phyloP scores from a whole-genome alignment of 2,888 invertebrate species.

The Rhabditoides inermis region DNA sequence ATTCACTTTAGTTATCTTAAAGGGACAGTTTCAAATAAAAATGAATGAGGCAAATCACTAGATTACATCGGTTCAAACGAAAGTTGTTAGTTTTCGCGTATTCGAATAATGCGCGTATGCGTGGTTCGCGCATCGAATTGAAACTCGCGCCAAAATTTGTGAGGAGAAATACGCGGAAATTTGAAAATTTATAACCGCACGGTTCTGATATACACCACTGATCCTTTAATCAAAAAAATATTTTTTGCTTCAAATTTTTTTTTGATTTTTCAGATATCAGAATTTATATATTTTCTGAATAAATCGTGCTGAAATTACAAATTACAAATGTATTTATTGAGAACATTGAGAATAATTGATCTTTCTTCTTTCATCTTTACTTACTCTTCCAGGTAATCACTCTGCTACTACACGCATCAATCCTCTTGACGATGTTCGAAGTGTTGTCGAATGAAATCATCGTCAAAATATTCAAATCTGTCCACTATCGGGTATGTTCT shows the following conservation, averaged over 20 bases:
- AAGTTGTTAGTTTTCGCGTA: not conserved
- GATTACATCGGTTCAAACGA: not conserved
- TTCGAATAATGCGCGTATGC: too few species aligned
- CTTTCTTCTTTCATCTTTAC: conserved; percentile 6
- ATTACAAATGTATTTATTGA: not conserved
- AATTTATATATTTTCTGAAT: not conserved
- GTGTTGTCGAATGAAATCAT: too few species aligned
- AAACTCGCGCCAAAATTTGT: too few species aligned
- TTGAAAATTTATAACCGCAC: too few species aligned
- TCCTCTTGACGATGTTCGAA: too few species aligned
- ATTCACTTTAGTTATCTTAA: not conserved
- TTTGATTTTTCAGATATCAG: too few species aligned
- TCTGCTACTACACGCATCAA: too few species aligned
- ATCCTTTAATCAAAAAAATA: not conserved
- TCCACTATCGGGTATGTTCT: too few species aligned
- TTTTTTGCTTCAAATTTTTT: not conserved
- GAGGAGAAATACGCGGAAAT: not conserved
- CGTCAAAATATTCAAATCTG: too few species aligned
- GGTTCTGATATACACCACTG: too few species aligned
- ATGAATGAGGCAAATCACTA: not conserved
- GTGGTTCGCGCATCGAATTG: too few species aligned
- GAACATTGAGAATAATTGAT: not conserved
- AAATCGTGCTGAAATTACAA: not conserved
- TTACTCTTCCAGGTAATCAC: conserved; percentile 1
- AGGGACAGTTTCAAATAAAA: not conserved